Percentiles rank a stretch among this genome's conserved stretches.
Evolutionary conservation across 2,797 vertebrate genomes (phyloP).

Genomic region (Columba guinea): DNA sequence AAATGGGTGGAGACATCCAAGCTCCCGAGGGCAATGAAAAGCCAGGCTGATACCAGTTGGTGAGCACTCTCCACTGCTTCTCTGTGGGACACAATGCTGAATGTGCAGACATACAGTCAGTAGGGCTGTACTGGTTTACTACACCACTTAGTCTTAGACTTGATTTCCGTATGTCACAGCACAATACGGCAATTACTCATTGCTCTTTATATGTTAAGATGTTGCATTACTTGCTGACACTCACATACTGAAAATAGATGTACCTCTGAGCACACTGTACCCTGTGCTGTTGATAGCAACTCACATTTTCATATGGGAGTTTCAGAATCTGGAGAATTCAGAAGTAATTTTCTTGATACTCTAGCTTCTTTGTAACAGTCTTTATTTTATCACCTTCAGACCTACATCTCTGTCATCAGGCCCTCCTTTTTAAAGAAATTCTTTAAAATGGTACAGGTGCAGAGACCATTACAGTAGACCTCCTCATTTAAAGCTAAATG

Average conservation of each 20-base stretch:
- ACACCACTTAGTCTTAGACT: neutral
- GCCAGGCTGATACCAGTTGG: neutral
- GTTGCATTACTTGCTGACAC: neutral
- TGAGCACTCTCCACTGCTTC: neutral
- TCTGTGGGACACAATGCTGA: neutral
- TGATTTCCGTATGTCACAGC: neutral
- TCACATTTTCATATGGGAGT: neutral
- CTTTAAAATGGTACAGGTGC: neutral
- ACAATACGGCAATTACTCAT: neutral
- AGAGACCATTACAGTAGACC: neutral
- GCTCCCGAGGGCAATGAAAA: neutral
- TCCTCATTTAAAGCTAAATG: neutral
- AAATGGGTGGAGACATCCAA: neutral
- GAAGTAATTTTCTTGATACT: neutral
- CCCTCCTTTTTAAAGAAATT: neutral
- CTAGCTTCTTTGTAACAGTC: neutral
- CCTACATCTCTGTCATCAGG: neutral
- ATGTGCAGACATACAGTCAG: neutral
- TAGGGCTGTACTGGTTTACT: neutral
- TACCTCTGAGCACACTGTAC: neutral
- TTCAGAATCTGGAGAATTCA: neutral
- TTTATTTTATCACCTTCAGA: neutral
- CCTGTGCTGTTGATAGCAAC: neutral
- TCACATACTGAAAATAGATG: neutral
- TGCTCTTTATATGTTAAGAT: neutral